Conservation (phyloP, 1,140 invertebrate genomes). For the Hydropsyche tenuis region DNA sequence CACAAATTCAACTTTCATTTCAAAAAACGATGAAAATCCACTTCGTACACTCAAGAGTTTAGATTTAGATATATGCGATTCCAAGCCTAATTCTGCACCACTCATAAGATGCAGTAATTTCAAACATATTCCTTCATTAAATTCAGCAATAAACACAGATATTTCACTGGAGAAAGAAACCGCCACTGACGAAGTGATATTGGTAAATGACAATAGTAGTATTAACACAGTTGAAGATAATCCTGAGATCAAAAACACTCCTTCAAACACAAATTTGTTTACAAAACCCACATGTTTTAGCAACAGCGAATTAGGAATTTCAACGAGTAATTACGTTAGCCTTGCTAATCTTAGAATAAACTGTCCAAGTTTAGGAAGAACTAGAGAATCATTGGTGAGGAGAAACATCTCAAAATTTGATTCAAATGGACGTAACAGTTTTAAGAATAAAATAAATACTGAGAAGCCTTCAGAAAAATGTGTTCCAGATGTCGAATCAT, state of each 20-base stretch:
- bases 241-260: background rate
- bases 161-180: background rate
- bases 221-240: constrained; percentile 9
- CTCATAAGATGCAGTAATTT: constrained; percentile 45
- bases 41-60: background rate
- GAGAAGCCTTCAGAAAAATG: constrained; percentile 46
- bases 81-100: constrained; percentile 23
- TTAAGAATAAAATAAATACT: constrained; percentile 42
- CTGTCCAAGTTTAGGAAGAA: constrained; percentile 48
- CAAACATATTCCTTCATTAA: constrained; percentile 48
- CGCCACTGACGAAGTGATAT: too few species aligned
- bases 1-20: constrained; percentile 51
- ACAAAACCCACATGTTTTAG: constrained; percentile 25
- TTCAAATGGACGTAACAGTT: constrained; percentile 34
- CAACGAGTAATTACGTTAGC: constrained; percentile 60
- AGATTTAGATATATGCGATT: background rate
- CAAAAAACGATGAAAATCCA: constrained; percentile 44
- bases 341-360: constrained; percentile 60
- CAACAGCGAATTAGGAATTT: constrained; percentile 54
- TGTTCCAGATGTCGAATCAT: constrained; percentile 34
- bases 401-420: constrained; percentile 49
- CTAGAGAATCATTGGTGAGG: constrained; percentile 45
- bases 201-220: constrained; percentile 21
- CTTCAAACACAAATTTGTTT: background rate
- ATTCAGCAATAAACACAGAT: constrained; percentile 6